Conservation (phyloP, 92 coral and sea anemone genomes). For the Epizoanthus illoricatus region DNA sequence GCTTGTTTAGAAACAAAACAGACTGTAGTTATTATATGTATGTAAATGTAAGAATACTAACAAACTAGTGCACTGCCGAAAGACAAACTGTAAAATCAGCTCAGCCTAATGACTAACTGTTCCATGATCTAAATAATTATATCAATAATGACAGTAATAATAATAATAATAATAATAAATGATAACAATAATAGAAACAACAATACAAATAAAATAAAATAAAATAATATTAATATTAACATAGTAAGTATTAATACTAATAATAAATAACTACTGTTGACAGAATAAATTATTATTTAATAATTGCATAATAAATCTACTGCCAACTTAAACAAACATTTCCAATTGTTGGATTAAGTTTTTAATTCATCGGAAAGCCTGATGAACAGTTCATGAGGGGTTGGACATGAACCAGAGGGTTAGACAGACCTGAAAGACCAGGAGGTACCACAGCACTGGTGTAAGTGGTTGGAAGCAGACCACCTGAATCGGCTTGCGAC, state of each 20-base stretch:
- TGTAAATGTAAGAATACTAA: no score
- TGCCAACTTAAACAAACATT: slow-evolving; percentile 15
- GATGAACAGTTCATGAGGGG: neutral
- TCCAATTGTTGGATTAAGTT: slow-evolving; percentile 11
- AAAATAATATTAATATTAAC: neutral
- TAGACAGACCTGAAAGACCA: no score
- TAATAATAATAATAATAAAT: no score
- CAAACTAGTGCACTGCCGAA: no score
- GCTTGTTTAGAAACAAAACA: no score
- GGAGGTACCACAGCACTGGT: no score
- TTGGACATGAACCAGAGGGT: no score
- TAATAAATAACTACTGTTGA: neutral
- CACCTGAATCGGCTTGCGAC: no score
- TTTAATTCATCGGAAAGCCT: slow-evolving; percentile 6
- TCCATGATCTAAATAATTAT: neutral
- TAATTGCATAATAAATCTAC: neutral
- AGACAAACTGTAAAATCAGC: no score
- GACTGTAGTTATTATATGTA: no score
- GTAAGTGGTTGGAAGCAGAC: no score
- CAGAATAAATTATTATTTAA: neutral
- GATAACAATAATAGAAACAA: neutral
- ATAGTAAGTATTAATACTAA: neutral
- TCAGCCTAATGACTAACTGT: no score
- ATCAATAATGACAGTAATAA: neutral
- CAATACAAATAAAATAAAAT: neutral